Percentiles rank a stretch among this genome's conserved stretches.
Evolutionary conservation across 2,888 invertebrate species (phyloP).

Genomic region (Pyrrhopygopsis socrates): DNA sequence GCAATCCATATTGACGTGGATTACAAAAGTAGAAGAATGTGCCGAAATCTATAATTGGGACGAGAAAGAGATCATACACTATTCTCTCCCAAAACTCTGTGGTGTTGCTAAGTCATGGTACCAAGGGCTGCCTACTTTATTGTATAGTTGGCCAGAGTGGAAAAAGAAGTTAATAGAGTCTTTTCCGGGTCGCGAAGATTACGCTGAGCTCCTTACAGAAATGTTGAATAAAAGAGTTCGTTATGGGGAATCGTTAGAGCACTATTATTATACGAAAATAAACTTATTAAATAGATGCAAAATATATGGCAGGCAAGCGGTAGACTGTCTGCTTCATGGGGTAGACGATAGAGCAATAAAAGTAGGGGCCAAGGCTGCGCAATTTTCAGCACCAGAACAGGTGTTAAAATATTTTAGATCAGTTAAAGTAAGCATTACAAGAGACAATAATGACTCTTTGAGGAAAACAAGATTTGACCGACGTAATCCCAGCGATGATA

Average conservation of each 20-base stretch:
- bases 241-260: conserved; percentile 73
- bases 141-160: conserved; percentile 70
- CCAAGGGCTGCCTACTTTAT: conserved; percentile 65
- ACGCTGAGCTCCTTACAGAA: conserved; percentile 63
- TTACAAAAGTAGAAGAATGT: conserved; percentile 59
- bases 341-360: conserved; percentile 73
- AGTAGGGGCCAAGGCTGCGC: conserved; percentile 76
- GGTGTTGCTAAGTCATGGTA: conserved; percentile 77
- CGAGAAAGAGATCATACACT: conserved; percentile 51
- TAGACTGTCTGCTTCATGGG: conserved; percentile 75
- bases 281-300: conserved; percentile 72
- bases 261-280: conserved; percentile 69
- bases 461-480: neutral
- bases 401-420: conserved; percentile 70
- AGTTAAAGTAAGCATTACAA: conserved; percentile 30
- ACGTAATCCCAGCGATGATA: too few relatives aligned
- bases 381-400: conserved; percentile 64
- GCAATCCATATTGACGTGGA: conserved; percentile 33
- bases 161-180: conserved; percentile 66
- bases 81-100: conserved; percentile 42
- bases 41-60: conserved; percentile 51
- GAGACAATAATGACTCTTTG: neutral
- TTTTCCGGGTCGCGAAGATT: conserved; percentile 69
- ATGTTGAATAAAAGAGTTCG: conserved; percentile 66
- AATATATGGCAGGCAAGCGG: conserved; percentile 66